These are phyloP conservation scores for Argya squamiceps DNA, from an alignment of 2,797 vertebrate genomes.

Conservation along the genomic window DNA sequence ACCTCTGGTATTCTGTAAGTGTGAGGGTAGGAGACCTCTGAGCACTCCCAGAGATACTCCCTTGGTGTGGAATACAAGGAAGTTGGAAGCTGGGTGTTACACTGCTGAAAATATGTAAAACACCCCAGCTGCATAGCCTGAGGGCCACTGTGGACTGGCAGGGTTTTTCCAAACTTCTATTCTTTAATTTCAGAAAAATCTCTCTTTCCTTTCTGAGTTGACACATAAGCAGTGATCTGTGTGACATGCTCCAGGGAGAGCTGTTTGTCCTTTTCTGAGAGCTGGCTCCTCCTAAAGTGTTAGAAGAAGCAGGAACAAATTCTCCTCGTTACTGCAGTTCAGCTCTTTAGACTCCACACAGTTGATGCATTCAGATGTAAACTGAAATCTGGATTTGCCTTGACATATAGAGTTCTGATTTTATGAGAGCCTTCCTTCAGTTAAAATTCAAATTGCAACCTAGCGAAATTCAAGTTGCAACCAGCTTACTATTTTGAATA, in stretches of 20 bases:
- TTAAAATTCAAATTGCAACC: not conserved
- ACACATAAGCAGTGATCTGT: not conserved
- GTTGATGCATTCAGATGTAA: not conserved
- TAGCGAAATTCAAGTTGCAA: not conserved
- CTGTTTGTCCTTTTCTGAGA: not conserved
- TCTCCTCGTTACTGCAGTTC: not conserved
- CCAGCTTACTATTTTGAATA: not conserved
- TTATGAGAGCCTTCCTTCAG: not conserved
- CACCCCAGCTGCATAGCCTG: not conserved
- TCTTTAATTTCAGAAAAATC: not conserved
- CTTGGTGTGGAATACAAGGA: not conserved
- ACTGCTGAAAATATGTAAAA: not conserved
- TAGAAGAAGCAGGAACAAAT: not conserved
- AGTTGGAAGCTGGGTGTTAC: not conserved
- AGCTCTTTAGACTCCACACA: not conserved
- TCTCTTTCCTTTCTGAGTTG: not conserved
- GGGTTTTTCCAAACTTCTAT: not conserved
- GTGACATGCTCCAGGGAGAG: rapidly evolving
- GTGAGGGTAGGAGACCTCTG: not conserved
- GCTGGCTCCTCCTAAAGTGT: not conserved
- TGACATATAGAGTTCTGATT: not conserved
- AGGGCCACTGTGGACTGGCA: not conserved
- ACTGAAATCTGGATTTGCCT: not conserved
- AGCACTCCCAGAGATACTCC: not conserved
- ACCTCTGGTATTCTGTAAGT: not conserved